These are phyloP conservation scores for Eolophus roseicapilla DNA, from an alignment of 2,113 vertebrate species.

Conservation along the genomic window DNA sequence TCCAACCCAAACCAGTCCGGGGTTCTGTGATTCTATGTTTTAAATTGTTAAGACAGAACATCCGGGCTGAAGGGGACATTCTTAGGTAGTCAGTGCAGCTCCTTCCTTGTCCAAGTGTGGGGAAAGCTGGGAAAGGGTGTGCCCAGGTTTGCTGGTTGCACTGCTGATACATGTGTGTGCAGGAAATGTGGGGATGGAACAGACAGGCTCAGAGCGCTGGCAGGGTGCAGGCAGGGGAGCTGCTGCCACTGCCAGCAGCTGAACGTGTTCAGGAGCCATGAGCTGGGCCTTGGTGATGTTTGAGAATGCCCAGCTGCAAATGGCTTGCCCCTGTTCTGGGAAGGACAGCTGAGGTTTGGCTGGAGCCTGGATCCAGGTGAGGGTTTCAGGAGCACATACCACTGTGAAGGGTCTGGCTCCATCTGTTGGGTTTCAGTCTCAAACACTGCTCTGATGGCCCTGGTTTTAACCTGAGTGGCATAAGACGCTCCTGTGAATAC, in stretches of 20 bases:
- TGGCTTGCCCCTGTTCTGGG: background rate
- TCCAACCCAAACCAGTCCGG: background rate
- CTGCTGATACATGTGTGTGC: background rate
- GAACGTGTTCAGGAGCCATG: background rate
- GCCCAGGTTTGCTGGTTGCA: background rate
- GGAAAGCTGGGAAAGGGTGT: background rate
- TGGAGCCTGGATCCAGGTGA: background rate
- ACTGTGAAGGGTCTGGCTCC: background rate
- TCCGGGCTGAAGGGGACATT: background rate
- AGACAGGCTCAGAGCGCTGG: background rate
- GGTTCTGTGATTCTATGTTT: background rate
- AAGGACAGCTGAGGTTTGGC: background rate
- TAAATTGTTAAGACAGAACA: background rate
- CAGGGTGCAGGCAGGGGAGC: background rate
- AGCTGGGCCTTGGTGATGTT: background rate
- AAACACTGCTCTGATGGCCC: background rate
- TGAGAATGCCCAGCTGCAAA: background rate
- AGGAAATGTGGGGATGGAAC: background rate
- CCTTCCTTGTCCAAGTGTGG: background rate
- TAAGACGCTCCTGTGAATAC: background rate
- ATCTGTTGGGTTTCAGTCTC: background rate
- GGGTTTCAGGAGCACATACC: fast-evolving
- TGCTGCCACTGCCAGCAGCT: background rate
- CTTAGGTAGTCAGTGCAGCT: background rate
- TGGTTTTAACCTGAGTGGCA: background rate